phyloP scores from a whole-genome alignment of 2,113 vertebrate species.

The Xerus inauris region DNA sequence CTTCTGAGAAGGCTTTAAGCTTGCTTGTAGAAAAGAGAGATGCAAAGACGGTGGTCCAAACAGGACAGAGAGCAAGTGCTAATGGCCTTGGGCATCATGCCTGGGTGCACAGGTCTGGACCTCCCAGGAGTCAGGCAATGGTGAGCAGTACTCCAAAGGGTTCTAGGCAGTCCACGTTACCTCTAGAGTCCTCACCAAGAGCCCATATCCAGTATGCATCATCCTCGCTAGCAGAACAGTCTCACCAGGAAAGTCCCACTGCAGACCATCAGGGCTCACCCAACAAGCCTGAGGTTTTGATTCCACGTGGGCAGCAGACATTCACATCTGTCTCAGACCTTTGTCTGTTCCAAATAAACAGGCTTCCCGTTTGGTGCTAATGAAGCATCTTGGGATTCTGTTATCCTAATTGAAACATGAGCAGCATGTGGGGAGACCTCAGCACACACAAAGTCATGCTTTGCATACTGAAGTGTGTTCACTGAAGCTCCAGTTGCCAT shows the following conservation, averaged over 20 bases:
- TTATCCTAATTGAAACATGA: not conserved
- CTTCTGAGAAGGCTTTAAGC: not conserved
- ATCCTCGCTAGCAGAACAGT: too few species aligned
- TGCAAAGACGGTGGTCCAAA: not conserved
- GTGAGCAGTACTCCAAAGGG: not conserved
- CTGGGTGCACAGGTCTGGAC: rapidly evolving
- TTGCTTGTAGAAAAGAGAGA: not conserved
- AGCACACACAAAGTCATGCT: not conserved
- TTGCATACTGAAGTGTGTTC: not conserved
- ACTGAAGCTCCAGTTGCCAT: not conserved
- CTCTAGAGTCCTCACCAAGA: not conserved
- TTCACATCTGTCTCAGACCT: not conserved
- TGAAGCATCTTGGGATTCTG: not conserved
- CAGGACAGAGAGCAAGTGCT: not conserved
- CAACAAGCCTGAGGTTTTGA: not conserved
- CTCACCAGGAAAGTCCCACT: not conserved
- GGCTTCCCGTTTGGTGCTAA: not conserved
- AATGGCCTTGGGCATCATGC: not conserved
- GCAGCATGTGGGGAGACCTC: not conserved
- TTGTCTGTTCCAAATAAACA: not conserved
- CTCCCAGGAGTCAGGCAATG: rapidly evolving
- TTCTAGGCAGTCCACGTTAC: too few species aligned
- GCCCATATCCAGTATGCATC: not conserved
- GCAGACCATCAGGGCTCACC: not conserved
- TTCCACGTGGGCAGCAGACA: not conserved